Evolutionary conservation across 2,113 vertebrate species (phyloP).

Genomic region (Alectura lathami): DNA sequence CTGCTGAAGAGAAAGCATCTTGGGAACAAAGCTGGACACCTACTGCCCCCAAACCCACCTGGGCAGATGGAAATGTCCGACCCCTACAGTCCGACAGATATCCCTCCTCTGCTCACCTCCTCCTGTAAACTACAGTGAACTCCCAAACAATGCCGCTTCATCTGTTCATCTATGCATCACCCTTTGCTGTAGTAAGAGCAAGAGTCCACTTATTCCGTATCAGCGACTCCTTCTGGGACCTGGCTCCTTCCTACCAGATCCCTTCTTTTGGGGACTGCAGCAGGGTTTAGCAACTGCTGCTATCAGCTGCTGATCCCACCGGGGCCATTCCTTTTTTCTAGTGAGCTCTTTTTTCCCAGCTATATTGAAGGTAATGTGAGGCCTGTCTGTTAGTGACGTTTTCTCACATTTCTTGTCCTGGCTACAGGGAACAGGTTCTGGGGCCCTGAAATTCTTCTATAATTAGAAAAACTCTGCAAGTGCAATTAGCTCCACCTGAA

Average conservation of each 20-base stretch:
- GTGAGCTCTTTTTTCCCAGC: neutral
- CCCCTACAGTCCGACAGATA: neutral
- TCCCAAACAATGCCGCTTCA: neutral
- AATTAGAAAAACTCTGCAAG: neutral
- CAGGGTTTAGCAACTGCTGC: neutral
- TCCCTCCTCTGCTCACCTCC: neutral
- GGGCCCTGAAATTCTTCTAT: neutral
- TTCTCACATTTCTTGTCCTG: neutral
- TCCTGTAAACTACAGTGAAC: neutral
- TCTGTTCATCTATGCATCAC: neutral
- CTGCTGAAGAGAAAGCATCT: neutral
- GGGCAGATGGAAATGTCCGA: neutral
- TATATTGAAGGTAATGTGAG: accelerated
- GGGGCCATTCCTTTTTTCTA: neutral
- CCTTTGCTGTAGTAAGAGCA: neutral
- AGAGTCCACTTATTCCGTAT: neutral
- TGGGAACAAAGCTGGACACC: neutral
- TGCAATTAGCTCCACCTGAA: neutral
- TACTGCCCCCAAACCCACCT: neutral
- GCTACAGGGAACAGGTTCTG: neutral
- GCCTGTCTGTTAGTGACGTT: neutral
- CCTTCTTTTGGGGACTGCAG: neutral
- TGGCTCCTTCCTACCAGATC: neutral
- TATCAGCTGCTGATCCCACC: neutral
- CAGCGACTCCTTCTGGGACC: neutral